Evolutionary conservation across 2,888 invertebrate genomes (phyloP).

Genomic region (Chromoteleia sp.): DNA sequence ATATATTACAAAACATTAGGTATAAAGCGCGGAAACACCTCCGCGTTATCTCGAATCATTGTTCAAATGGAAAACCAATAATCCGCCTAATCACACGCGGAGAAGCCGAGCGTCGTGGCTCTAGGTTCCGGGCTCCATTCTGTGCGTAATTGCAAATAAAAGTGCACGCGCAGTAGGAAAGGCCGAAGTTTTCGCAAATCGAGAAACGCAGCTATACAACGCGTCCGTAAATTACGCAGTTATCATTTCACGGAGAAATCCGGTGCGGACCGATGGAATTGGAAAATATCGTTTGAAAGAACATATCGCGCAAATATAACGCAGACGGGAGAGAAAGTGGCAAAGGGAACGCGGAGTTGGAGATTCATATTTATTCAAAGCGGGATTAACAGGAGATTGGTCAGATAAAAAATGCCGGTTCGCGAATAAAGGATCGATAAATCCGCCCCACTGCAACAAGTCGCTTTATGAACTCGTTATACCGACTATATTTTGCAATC

Average conservation of each 20-base stretch:
- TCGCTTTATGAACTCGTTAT: constrained; percentile 76
- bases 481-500: constrained; percentile 61
- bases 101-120: constrained; percentile 13
- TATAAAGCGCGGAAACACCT: constrained; percentile 45
- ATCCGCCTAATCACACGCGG: constrained; percentile 47
- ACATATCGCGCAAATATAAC: constrained; percentile 63
- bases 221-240: constrained; percentile 66
- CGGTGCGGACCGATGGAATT: constrained; percentile 63
- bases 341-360: constrained; percentile 66
- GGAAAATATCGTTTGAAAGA: constrained; percentile 69
- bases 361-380: constrained; percentile 72
- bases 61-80: constrained; percentile 65
- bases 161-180: constrained; percentile 17
- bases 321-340: constrained; percentile 59
- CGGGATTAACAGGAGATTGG: constrained; percentile 71
- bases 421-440: constrained; percentile 73
- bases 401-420: constrained; percentile 68
- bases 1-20: constrained; percentile 60
- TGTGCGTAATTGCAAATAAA: constrained; percentile 39
- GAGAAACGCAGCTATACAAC: constrained; percentile 53
- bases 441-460: constrained; percentile 73
- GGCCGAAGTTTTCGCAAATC: constrained; percentile 24
- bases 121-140: not conserved
- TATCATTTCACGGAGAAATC: constrained; percentile 69
- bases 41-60: constrained; percentile 48